Evolutionary conservation across 2,113 vertebrate genomes (phyloP).

Genomic region (Platichthys stellatus): DNA sequence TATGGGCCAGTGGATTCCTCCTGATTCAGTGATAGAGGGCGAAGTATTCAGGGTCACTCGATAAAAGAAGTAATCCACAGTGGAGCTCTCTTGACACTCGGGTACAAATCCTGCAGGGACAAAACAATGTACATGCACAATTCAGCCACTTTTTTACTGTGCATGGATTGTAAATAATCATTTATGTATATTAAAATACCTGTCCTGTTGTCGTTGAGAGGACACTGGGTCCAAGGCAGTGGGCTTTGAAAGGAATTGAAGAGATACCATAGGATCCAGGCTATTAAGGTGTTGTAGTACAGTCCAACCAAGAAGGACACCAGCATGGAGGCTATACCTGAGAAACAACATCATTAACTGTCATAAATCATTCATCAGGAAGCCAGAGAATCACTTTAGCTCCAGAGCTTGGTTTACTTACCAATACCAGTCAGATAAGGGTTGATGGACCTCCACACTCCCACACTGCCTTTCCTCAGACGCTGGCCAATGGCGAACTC

Average conservation of each 20-base stretch:
- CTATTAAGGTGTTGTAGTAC: constrained; percentile 93
- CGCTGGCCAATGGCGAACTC: constrained; percentile 95
- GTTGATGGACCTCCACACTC: constrained; percentile 88
- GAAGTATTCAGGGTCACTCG: constrained; percentile 89
- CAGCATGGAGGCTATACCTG: constrained; percentile 90
- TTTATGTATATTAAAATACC: constrained; percentile 68
- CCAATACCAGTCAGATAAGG: constrained; percentile 90
- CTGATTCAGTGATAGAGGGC: constrained; percentile 82
- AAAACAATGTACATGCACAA: background rate
- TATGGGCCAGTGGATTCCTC: constrained; percentile 89
- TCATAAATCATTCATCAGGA: background rate
- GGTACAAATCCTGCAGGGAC: constrained; percentile 78
- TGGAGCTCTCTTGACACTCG: constrained; percentile 87
- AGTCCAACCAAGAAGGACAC: constrained; percentile 89
- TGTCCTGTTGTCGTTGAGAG: constrained; percentile 83
- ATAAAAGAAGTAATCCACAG: constrained; percentile 94
- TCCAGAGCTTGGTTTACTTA: constrained; percentile 58
- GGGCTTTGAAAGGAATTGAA: constrained; percentile 80
- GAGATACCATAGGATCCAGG: constrained; percentile 82
- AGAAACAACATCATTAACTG: background rate
- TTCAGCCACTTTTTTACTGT: background rate
- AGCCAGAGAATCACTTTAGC: background rate
- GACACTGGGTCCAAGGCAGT: constrained; percentile 89
- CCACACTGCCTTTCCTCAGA: constrained; percentile 89
- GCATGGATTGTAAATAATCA: background rate